Evolutionary conservation across 2,888 invertebrate species (phyloP).

Genomic region (Scaptomyza reducta): DNA sequence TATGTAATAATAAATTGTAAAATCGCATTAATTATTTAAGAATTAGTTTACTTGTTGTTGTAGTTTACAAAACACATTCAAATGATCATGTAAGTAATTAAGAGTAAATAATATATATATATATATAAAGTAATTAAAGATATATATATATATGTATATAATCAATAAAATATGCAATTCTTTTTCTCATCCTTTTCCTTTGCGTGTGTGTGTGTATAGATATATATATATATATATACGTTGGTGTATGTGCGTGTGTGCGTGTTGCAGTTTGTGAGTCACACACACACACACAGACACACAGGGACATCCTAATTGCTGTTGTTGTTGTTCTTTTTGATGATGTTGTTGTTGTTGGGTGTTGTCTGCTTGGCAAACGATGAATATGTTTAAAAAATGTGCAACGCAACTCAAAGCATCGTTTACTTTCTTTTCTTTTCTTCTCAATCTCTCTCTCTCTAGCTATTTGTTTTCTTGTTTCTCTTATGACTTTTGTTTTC

Average conservation of each 20-base stretch:
- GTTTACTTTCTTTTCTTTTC: slow-evolving; percentile 36
- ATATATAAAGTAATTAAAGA: slow-evolving; percentile 55
- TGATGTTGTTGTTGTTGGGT: slow-evolving; percentile 30
- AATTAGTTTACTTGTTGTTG: slow-evolving; percentile 62
- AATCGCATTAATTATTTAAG: slow-evolving; percentile 70
- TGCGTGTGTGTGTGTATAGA: slow-evolving; percentile 33
- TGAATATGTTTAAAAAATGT: slow-evolving; percentile 73
- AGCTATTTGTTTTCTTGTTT: slow-evolving; percentile 33
- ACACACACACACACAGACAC: slow-evolving; percentile 12
- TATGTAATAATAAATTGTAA: slow-evolving; percentile 68
- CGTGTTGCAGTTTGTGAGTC: slow-evolving; percentile 31
- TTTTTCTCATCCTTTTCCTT: slow-evolving; percentile 28
- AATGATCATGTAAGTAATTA: slow-evolving; percentile 53
- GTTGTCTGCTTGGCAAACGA: slow-evolving; percentile 78
- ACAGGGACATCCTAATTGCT: slow-evolving; percentile 40
- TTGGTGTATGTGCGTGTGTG: slow-evolving; percentile 26
- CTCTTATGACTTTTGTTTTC: slow-evolving; percentile 56
- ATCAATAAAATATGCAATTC: slow-evolving; percentile 58
- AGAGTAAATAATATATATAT: slow-evolving; percentile 59
- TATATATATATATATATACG: slow-evolving; percentile 18
- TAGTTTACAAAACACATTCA: slow-evolving; percentile 46
- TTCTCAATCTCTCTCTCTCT: slow-evolving; percentile 27
- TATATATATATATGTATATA: slow-evolving; percentile 47
- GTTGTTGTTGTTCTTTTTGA: slow-evolving; percentile 43
- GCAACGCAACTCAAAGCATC: slow-evolving; percentile 78